Base-by-base conservation (phyloP, 2,113 vertebrate genomes). In the Tupaia tana region DNA sequence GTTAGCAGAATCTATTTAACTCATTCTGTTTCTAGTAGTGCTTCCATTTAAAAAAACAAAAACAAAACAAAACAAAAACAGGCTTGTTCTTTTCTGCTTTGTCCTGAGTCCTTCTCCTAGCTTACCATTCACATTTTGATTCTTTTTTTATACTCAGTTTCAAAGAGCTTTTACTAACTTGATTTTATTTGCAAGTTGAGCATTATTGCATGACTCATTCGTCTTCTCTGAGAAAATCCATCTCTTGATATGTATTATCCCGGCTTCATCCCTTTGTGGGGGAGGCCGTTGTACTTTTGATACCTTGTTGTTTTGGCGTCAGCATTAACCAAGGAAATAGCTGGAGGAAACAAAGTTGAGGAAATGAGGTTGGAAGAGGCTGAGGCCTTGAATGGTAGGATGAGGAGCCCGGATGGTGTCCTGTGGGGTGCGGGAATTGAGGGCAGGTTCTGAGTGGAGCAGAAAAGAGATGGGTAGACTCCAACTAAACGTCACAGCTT, bases 401-500 rank as follows among this genome's bases (percentile, higher is more conserved):
- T 8, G 18, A 52, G n/a, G 64, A 29, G 12, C 6, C 14, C 19
- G 11, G 10, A 3, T 16, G 10, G 3, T 2, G 0, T 7, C 31
- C 19, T 4, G 11, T 7, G 3, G 6, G 43, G 31, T 15, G 16
- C 3, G 9, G 43, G 22, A 54, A 10, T 64, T 56, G 18, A 34
- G 54, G 54, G 0, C 20, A 20, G 29, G 27, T 6, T 7, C 11
- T 63, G 34, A 66, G 22, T 0, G 4, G 6, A 34, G 27, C 29
- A 9, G 1, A 2, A 4, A 54, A 29, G 27, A 61, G 54, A 7
- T 1, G 18, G 79, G 31, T 29, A 58, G n/a, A 27, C 13, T 5
- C 4, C 2, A 9, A 3, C 22, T 31, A 11, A 9, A 66, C 1
- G 0, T 27, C 1, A 24, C 20, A 1, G 7, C 13, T 19, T 6